Conservation (phyloP, 2,113 vertebrate species). For the Saguinus imperator region DNA sequence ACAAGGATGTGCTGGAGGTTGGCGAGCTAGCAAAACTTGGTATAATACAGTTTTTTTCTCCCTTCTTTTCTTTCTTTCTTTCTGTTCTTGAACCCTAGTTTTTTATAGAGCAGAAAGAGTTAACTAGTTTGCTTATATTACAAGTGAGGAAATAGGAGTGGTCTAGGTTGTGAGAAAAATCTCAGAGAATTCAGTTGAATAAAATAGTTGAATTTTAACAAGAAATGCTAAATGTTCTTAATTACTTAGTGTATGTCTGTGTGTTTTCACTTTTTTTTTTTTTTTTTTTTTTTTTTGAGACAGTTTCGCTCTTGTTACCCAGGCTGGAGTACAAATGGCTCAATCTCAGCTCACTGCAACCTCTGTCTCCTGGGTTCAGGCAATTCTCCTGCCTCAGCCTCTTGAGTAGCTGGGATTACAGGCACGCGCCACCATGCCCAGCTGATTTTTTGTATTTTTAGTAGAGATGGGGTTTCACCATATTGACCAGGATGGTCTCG, state of each 20-base stretch:
- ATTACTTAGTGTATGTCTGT: background rate
- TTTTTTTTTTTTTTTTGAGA: background rate
- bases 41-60: constrained; percentile 74
- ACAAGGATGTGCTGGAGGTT: constrained; percentile 99
- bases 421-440: too few species aligned
- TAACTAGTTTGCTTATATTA: constrained; percentile 38
- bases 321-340: too few species aligned
- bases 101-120: background rate
- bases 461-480: too few species aligned
- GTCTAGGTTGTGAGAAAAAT: background rate
- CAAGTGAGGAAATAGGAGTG: background rate
- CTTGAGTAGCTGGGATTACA: too few species aligned
- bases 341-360: too few species aligned
- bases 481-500: too few species aligned
- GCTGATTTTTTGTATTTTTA: too few species aligned
- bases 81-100: background rate
- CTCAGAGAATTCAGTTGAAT: background rate
- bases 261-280: constrained; percentile 4
- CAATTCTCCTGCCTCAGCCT: too few species aligned
- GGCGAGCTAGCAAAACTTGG: constrained; percentile 99
- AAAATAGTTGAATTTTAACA: constrained; percentile 55
- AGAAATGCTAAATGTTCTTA: constrained; percentile 32
- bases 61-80: background rate
- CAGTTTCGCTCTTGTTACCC: too few species aligned
- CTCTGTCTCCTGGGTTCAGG: too few species aligned